These are phyloP conservation scores for Glandiceps talaboti DNA, from an alignment of 53 echinoderm and acorn worm species.

Conservation along the genomic window DNA sequence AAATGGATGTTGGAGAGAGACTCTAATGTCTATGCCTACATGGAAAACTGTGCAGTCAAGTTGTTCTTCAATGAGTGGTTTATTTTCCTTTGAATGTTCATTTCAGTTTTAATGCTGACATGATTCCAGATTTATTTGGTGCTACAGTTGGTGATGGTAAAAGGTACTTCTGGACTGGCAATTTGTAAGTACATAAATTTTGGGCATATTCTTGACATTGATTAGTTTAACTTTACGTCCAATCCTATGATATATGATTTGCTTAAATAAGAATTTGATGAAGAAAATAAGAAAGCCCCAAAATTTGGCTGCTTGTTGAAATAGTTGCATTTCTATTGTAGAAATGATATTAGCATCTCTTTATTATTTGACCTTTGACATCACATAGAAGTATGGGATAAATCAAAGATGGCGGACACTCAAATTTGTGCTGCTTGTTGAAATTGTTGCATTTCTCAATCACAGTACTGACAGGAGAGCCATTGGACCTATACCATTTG, in stretches of 20 bases:
- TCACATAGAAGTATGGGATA: not conserved
- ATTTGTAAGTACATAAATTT: slow-evolving; percentile 22
- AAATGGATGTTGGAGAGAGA: too few species aligned
- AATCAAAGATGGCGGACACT: not conserved
- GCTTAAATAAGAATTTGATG: too few species aligned
- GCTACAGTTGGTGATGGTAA: slow-evolving; percentile 14
- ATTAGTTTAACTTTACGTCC: too few species aligned
- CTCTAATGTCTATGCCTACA: too few species aligned
- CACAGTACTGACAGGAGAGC: slow-evolving; percentile 8
- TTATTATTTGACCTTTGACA: too few species aligned
- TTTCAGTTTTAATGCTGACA: slow-evolving; percentile 63
- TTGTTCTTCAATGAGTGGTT: not conserved
- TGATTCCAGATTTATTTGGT: slow-evolving; percentile 82
- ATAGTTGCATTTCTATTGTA: too few species aligned
- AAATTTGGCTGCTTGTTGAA: too few species aligned
- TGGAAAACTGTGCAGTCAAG: not conserved
- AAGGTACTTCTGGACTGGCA: slow-evolving; percentile 40
- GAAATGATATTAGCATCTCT: too few species aligned
- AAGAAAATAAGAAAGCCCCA: too few species aligned
- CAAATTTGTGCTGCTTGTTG: not conserved
- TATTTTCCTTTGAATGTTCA: slow-evolving; percentile 4
- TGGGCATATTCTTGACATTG: not conserved
- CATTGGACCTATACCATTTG: slow-evolving; percentile 11
- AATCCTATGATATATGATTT: too few species aligned
- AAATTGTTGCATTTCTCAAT: slow-evolving; percentile 2